Conservation (phyloP, 1,140 invertebrate species). For the Brachionus angularis region DNA sequence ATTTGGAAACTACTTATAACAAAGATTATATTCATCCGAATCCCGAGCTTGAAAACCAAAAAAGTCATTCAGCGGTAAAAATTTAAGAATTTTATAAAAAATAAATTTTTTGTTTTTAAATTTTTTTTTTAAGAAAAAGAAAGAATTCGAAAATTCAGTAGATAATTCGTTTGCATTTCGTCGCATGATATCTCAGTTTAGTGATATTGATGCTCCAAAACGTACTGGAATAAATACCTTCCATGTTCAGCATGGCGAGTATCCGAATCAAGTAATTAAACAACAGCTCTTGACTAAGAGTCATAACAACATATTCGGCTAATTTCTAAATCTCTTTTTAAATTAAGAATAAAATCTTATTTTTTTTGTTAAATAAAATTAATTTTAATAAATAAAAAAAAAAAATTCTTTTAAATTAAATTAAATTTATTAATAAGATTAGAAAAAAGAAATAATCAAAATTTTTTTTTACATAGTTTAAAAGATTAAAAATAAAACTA, state of each 20-base stretch:
- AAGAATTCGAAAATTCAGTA: conserved; percentile 1
- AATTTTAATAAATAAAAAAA: too few species aligned
- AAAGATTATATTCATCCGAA: conserved; percentile 17
- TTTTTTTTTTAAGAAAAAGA: conserved; percentile 16
- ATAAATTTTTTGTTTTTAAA: background rate
- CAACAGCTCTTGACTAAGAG: conserved; percentile 20
- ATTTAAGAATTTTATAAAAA: background rate
- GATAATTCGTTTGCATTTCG: conserved; percentile 33
- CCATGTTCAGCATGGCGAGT: conserved; percentile 35
- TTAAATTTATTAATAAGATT: background rate
- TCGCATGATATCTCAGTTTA: conserved; percentile 41
- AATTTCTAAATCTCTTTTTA: too few species aligned
- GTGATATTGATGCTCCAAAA: conserved; percentile 38
- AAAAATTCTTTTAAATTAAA: background rate
- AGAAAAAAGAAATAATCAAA: background rate
- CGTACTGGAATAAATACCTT: conserved; percentile 42
- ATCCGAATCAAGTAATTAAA: conserved; percentile 42
- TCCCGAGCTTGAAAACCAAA: background rate
- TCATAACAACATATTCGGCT: conserved; percentile 35
- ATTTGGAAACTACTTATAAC: conserved; percentile 40
- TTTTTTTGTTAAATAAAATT: background rate
- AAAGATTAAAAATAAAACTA: background rate
- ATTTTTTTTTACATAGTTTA: background rate
- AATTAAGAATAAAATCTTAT: background rate
- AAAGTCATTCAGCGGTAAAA: background rate